These are phyloP conservation scores for Alces alces DNA, from an alignment of 2,113 vertebrate species.

Conservation along the genomic window DNA sequence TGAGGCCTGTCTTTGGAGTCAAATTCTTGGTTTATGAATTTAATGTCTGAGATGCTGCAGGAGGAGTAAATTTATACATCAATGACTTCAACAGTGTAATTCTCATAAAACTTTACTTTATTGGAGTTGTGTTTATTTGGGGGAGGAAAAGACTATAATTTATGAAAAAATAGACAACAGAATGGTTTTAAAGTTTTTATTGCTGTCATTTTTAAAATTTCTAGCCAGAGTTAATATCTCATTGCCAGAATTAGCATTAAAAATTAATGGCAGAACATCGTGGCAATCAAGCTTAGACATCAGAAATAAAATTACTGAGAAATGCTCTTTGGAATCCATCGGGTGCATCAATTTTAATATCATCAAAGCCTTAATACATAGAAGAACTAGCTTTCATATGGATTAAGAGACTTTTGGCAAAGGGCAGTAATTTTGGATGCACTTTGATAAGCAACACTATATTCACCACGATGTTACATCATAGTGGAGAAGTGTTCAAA, in stretches of 20 bases:
- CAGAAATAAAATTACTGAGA: background rate
- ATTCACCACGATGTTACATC: background rate
- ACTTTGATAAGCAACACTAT: background rate
- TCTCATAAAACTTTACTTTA: constrained; percentile 35
- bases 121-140: background rate
- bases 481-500: background rate
- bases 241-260: background rate
- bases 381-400: background rate
- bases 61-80: background rate
- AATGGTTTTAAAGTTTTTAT: background rate
- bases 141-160: background rate
- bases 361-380: background rate
- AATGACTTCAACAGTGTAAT: background rate
- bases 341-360: background rate
- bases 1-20: background rate
- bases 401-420: background rate
- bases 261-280: background rate
- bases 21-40: background rate
- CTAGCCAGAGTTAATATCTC: background rate
- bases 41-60: background rate
- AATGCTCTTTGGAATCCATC: background rate
- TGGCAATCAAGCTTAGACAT: background rate
- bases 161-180: background rate
- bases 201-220: constrained; percentile 13
- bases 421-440: background rate